Evolutionary conservation across 1,140 invertebrate species (phyloP), one percentile per base, ranked within the genome.

Genomic region (Helicoverpa armigera): DNA sequence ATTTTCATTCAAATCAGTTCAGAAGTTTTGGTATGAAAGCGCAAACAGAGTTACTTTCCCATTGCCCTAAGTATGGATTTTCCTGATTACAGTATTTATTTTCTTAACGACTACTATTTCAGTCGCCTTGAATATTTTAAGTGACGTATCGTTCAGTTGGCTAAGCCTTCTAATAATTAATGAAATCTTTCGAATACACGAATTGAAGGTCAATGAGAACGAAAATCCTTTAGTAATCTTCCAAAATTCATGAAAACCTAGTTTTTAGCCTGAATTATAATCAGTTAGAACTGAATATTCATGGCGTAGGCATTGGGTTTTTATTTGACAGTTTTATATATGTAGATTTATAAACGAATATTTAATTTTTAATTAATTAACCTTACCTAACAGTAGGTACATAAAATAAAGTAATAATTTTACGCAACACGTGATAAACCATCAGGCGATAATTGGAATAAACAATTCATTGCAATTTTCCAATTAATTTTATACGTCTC

Each of bases 241-340:
- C 50, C 2, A 23, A 53, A 70, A 51, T 50, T 70, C 67, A 70
- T 51, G 67, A 53, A 18, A 53, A 70, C 67, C 50, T 70, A 18
- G 50, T 31, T 67, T 53, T 70, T 48, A 70, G 23, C 18, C 16
- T 53, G 67, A 70, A 70, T 53, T 53, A 23, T 53, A 70, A 70
- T 70, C 67, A 70, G 50, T 14, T 11, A 11, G 3, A n/a, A 3
- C n/a, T 70, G 48, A 51, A 70, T 70, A 70, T 70, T 70, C 50
- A 70, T 70, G 67, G 53, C 23, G 0, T 50, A 65, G 48, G 48
- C 65, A 70, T 53, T 10, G 16, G 13, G 50, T 48, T 53, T 70
- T 70, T 51, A 70, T 31, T 29, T 7, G 53, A 12, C 43, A 51
- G 18, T 29, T 53, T 29, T 11, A 70, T 70, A 53, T 70, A 53